Base-by-base conservation (phyloP, 2,888 invertebrate genomes). In the Platerodrilus igneus region DNA sequence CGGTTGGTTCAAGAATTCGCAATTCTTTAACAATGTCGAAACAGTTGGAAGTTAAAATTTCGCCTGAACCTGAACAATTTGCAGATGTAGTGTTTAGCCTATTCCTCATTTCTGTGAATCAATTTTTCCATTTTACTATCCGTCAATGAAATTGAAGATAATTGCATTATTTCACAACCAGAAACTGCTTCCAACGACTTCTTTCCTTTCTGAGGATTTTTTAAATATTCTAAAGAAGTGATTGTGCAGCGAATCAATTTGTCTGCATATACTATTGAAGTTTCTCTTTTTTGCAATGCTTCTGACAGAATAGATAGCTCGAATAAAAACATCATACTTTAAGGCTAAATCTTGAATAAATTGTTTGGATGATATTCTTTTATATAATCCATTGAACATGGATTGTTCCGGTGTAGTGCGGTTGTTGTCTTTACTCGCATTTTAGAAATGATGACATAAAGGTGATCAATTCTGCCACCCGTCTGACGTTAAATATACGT, bases 281-380 rank as follows among this genome's bases (percentile, higher is more conserved):
- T 22, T n/a, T n/a, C n/a, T n/a, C n/a, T n/a, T n/a, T n/a, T n/a
- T n/a, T n/a, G n/a, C n/a, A n/a, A n/a, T n/a, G 22, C 22, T 22
- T 22, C 22, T 22, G 22, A 22, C 10, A 22, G 22, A 22, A 22
- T n/a, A 29, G 29, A 29, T 18, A 29, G 29, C 29, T 29, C 29
- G 17, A 29, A 29, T 17, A 29, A 9, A n/a, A 16, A 29, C 29
- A 29, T 29, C 29, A 29, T 29, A 29, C 29, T 16, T 29, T 29
- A 29, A 17, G 16, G 29, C 29, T 17, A 29, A 29, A 29, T 29
- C 29, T 29, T 29, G 29, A 29, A 29, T 17, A 15, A 29, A 29
- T 5, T 29, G 29, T 29, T 29, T 29, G 16, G 29, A 29, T n/a
- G n/a, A n/a, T n/a, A n/a, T n/a, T n/a, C n/a, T n/a, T n/a, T n/a